Percentiles rank a stretch among this genome's conserved stretches.
These are phyloP conservation scores for Hypotaenidia philippensis DNA, from an alignment of 2,797 vertebrate species.

Conservation along the genomic window DNA sequence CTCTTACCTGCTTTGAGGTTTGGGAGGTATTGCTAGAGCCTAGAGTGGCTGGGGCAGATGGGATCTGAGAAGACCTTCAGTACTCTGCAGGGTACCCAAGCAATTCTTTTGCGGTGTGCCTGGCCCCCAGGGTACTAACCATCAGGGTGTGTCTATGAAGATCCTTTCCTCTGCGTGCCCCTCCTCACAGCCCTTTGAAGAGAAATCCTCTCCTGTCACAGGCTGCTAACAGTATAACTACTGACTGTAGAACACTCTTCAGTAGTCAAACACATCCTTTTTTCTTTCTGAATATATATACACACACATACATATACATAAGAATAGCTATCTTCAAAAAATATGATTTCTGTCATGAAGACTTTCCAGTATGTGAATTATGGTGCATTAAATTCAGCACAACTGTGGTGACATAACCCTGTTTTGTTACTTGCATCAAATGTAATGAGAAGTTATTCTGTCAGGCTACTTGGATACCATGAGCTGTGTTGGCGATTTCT, in stretches of 20 bases:
- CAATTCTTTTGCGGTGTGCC: not conserved
- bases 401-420: slow-evolving; percentile 57
- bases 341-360: slow-evolving; percentile 48
- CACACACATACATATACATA: not conserved
- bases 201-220: not conserved
- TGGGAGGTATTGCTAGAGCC: not conserved
- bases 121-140: not conserved
- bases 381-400: slow-evolving; percentile 63
- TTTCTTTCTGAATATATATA: slow-evolving; percentile 4
- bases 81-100: not conserved
- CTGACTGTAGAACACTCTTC: not conserved
- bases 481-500: slow-evolving; percentile 46
- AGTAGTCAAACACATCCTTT: not conserved
- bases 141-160: not conserved
- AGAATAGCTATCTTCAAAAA: slow-evolving; percentile 70
- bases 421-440: slow-evolving; percentile 39
- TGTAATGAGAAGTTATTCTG: slow-evolving; percentile 48
- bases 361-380: slow-evolving; percentile 57
- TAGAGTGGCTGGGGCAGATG: not conserved
- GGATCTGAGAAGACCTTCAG: not conserved
- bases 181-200: fast-evolving
- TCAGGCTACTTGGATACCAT: slow-evolving; percentile 25
- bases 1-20: not conserved
- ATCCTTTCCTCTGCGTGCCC: fast-evolving
- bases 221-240: not conserved